These are phyloP conservation scores for Triplophysa bombifrons DNA, from an alignment of 2,797 vertebrate genomes.

Conservation along the genomic window DNA sequence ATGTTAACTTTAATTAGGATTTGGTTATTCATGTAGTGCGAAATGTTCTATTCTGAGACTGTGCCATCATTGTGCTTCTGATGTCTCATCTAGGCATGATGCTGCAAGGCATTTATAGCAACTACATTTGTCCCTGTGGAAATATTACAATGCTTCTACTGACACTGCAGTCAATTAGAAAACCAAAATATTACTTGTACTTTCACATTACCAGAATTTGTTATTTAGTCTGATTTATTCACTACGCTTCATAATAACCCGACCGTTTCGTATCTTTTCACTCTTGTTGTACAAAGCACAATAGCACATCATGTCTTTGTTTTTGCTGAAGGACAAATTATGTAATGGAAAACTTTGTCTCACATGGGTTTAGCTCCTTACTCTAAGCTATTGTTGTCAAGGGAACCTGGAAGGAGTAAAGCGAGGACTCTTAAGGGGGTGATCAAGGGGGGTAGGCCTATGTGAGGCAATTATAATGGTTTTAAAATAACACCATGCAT, in stretches of 20 bases:
- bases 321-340: conserved; percentile 68
- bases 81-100: conserved; percentile 37
- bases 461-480: conserved; percentile 47
- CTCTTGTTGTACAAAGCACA: conserved; percentile 47
- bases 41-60: conserved; percentile 34
- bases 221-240: conserved; percentile 24
- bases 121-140: conserved; percentile 61
- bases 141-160: conserved; percentile 58
- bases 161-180: conserved; percentile 56
- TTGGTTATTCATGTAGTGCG: conserved; percentile 41
- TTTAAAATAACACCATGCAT: conserved; percentile 47
- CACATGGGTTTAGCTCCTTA: conserved; percentile 73
- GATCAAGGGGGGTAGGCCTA: conserved; percentile 55
- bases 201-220: conserved; percentile 53
- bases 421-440: conserved; percentile 63
- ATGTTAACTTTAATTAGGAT: conserved; percentile 47
- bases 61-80: conserved; percentile 26
- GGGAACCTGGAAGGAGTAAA: conserved; percentile 69
- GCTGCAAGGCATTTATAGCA: conserved; percentile 57
- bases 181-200: conserved; percentile 21
- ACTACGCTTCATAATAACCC: conserved; percentile 20
- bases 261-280: conserved; percentile 48
- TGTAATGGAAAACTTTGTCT: conserved; percentile 76
- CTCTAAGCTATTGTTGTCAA: conserved; percentile 75
- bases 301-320: conserved; percentile 62